Conservation (phyloP, 2,797 vertebrate species). For the Myiothlypis chrysogaster region DNA sequence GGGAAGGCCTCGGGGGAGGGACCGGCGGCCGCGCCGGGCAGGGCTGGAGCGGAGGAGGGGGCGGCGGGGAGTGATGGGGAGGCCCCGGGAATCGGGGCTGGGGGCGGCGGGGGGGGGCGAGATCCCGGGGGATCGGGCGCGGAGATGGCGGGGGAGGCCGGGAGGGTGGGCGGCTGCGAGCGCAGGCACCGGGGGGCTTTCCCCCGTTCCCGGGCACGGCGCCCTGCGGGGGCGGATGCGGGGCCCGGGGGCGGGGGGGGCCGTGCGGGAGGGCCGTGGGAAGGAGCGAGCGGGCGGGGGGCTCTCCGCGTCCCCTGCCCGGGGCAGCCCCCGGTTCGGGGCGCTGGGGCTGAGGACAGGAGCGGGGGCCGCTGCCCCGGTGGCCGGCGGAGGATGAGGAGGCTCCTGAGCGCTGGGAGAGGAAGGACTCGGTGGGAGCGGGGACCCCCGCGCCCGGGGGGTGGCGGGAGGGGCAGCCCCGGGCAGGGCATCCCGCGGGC, state of each 20-base stretch:
- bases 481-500: not conserved
- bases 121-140: no score
- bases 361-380: not conserved
- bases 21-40: not conserved
- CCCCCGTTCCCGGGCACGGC: not conserved
- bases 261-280: not conserved
- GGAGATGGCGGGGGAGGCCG: no score
- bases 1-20: conserved; percentile 65
- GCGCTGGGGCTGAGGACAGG: not conserved
- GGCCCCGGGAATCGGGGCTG: not conserved
- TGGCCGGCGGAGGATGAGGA: not conserved
- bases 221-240: not conserved
- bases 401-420: not conserved
- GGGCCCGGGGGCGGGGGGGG: not conserved
- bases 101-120: not conserved
- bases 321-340: not conserved
- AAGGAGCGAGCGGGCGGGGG: not conserved
- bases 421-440: not conserved
- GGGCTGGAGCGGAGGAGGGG: not conserved
- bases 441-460: not conserved
- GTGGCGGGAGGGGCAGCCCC: not conserved
- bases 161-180: not conserved
- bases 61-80: not conserved
- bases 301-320: not conserved
- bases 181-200: not conserved